These are phyloP conservation scores for Autographa gamma DNA, from an alignment of 2,888 invertebrate genomes.

Conservation along the genomic window DNA sequence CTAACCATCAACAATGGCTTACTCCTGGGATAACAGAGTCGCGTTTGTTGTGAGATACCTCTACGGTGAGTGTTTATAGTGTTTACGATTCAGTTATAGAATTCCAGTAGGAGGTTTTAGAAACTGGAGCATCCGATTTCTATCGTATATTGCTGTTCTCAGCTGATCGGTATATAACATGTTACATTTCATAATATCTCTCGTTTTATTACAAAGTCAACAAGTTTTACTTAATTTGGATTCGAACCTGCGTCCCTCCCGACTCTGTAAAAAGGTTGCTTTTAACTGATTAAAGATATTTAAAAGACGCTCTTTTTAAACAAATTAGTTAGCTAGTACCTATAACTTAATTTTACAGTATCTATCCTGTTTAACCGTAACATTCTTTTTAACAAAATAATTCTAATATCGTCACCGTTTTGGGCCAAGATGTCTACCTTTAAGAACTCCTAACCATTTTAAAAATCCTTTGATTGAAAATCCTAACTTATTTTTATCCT, in stretches of 20 bases:
- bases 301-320: too few relatives aligned
- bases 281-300: too few relatives aligned
- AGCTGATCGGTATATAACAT: background rate
- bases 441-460: too few relatives aligned
- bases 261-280: background rate
- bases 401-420: too few relatives aligned
- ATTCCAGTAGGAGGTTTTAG: conserved; percentile 14
- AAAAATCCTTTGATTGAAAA: background rate
- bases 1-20: conserved; percentile 89
- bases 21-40: conserved; percentile 95
- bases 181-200: background rate
- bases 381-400: too few relatives aligned
- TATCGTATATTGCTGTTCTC: conserved; percentile 11
- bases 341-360: too few relatives aligned
- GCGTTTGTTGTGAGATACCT: conserved; percentile 94
- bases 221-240: background rate
- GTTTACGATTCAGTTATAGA: conserved; percentile 21
- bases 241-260: background rate
- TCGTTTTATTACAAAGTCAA: background rate
- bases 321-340: too few relatives aligned
- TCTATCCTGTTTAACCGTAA: too few relatives aligned
- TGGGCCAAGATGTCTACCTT: too few relatives aligned
- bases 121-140: conserved; percentile 18
- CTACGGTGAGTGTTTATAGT: conserved; percentile 91
- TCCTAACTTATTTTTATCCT: background rate